These are phyloP conservation scores for Meloe dianella DNA, from an alignment of 2,888 invertebrate species.

Conservation along the genomic window DNA sequence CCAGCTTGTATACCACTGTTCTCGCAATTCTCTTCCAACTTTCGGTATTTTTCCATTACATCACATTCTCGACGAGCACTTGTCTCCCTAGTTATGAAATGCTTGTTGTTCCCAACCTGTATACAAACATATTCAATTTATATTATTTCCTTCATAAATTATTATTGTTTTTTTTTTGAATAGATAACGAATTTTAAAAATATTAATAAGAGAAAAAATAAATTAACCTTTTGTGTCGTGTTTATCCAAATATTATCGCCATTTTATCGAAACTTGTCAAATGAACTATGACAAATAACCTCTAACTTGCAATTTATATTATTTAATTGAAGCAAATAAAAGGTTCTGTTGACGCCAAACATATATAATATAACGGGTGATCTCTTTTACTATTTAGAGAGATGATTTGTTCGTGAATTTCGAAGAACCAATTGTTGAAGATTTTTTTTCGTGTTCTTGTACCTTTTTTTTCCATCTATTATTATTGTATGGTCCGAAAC, in stretches of 20 bases:
- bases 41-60: slow-evolving; percentile 60
- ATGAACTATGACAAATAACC: not conserved
- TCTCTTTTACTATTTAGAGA: not conserved
- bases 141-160: not conserved
- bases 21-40: slow-evolving; percentile 56
- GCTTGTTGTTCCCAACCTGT: slow-evolving; percentile 42
- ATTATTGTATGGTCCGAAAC: slow-evolving; percentile 10
- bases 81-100: slow-evolving; percentile 51
- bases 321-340: slow-evolving; percentile 4
- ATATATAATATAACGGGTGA: too few relatives aligned
- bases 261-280: slow-evolving; percentile 9
- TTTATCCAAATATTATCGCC: slow-evolving; percentile 6
- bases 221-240: slow-evolving; percentile 1
- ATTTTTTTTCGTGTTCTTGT: not conserved
- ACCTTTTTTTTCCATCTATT: not conserved
- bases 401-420: not conserved
- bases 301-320: not conserved
- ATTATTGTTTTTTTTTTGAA: too few relatives aligned
- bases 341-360: not conserved
- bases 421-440: slow-evolving; percentile 4
- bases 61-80: slow-evolving; percentile 54
- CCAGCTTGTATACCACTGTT: slow-evolving; percentile 56
- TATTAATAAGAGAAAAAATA: not conserved
- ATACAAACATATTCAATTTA: not conserved
- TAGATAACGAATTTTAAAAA: not conserved